phyloP scores from a whole-genome alignment of 2,888 invertebrate genomes.

The Phania funesta region DNA sequence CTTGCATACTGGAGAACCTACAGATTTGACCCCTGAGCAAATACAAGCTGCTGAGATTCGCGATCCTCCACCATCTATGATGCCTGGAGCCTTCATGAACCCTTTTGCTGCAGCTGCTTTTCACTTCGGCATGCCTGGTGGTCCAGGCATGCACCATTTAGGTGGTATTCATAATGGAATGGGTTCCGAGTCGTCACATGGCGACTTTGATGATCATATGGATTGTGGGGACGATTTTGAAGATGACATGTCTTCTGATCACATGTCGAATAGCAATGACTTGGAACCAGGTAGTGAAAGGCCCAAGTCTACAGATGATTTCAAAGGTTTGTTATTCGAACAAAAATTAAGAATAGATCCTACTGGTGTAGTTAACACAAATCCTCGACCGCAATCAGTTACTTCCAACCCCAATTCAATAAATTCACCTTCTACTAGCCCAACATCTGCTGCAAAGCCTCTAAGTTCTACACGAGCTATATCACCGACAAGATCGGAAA shows the following conservation, averaged over 20 bases:
- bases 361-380: conserved; percentile 73
- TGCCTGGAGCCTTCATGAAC: conserved; percentile 79
- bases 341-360: conserved; percentile 79
- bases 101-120: conserved; percentile 79
- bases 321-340: conserved; percentile 78
- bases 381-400: conserved; percentile 73
- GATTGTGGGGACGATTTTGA: conserved; percentile 80
- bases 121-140: conserved; percentile 78
- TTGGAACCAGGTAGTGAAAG: conserved; percentile 73
- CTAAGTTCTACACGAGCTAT: conserved; percentile 68
- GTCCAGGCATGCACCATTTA: conserved; percentile 69
- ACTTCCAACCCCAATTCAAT: conserved; percentile 74
- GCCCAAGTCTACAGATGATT: conserved; percentile 78
- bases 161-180: conserved; percentile 75
- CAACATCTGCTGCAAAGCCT: conserved; percentile 70
- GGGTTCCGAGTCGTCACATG: conserved; percentile 80
- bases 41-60: conserved; percentile 92
- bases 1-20: conserved; percentile 94
- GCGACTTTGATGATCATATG: conserved; percentile 80
- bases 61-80: conserved; percentile 85
- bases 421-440: conserved; percentile 77
- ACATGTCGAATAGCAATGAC: conserved; percentile 77
- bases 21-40: conserved; percentile 91
- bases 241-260: conserved; percentile 78
- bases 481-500: conserved; percentile 80